A percentile compares a stretch with the other conserved stretches of the same genome.
Conservation (phyloP, 2,113 vertebrate genomes). For the Cyphotilapia sp. region DNA sequence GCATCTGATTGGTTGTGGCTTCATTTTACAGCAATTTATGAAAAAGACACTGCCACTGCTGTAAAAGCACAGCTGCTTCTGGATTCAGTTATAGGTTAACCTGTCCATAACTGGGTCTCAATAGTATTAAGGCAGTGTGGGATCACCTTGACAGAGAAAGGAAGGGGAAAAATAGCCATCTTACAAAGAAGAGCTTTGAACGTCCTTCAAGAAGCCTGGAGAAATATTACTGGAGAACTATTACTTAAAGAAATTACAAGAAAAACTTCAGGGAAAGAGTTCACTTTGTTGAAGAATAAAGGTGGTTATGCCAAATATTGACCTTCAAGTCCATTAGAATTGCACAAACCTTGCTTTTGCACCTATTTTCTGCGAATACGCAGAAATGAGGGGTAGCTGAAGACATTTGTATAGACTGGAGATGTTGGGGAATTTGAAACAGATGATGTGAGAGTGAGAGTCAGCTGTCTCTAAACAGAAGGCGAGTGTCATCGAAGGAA, state of each 20-base stretch:
- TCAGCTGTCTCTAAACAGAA: not conserved
- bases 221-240: not conserved
- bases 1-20: not conserved
- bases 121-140: not conserved
- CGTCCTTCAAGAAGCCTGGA: not conserved
- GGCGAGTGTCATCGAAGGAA: not conserved
- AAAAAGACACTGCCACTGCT: not conserved
- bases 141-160: not conserved
- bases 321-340: not conserved
- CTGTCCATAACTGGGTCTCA: not conserved
- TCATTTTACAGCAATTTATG: not conserved
- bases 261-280: not conserved
- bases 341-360: not conserved
- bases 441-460: not conserved
- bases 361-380: rapidly evolving
- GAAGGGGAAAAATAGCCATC: not conserved
- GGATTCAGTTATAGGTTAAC: not conserved
- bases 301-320: not conserved
- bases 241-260: not conserved
- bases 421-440: not conserved
- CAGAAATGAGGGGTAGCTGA: not conserved
- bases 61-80: not conserved
- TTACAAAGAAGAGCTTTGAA: not conserved
- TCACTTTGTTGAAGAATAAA: not conserved
- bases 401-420: not conserved